Base-by-base conservation (phyloP, 2,113 vertebrate genomes). In the Apodemus speciosus region DNA sequence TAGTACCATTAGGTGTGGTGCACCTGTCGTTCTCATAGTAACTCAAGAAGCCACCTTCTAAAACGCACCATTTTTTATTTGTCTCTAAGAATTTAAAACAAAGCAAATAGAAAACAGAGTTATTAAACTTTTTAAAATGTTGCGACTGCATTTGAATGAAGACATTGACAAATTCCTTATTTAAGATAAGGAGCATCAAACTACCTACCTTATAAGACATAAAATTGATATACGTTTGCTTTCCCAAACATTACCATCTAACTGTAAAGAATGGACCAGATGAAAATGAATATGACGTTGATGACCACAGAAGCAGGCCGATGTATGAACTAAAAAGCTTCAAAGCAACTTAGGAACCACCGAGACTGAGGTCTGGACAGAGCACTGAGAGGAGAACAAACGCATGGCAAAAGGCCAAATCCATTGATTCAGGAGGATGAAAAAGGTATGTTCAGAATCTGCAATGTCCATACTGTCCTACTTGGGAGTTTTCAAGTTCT, bases 1-100 rank as follows among this genome's bases (percentile, higher is more conserved):
- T 98, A 92, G 99, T 98, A 91, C 99, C 98, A 46, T 98, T 98
- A 43, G 99, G 98, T 13, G 98, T 95, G 3, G 98, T 96, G 81
- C 98, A 98, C 83, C 98, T 98, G 96, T 99, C 98, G 88, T 97
- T 99, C 97, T 99, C 99, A 73, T 99, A 99, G 97, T 99, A 99
- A 97, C 98, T 99, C 94, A 99, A 97, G 97, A 99, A 99, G 75
- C 99, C 98, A 9, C 99, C 99, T 98, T 99, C 99, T 93, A 99
- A 96, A 21, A 99, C 99, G 89, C 99, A 99, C 99, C 99, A 99
- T 46, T 98, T 99, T 66, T 97, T 99, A 53, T 97, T 98, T 98
- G 98, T 98, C 43, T 99, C 99, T 99, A 97, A 64, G 23, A 97
- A 96, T 93, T 91, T 93, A 96, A 93, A 96, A 91, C 75, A 88